Evolutionary conservation across 2,113 vertebrate genomes (phyloP).

Genomic region (Ceyx cyanopectus): DNA sequence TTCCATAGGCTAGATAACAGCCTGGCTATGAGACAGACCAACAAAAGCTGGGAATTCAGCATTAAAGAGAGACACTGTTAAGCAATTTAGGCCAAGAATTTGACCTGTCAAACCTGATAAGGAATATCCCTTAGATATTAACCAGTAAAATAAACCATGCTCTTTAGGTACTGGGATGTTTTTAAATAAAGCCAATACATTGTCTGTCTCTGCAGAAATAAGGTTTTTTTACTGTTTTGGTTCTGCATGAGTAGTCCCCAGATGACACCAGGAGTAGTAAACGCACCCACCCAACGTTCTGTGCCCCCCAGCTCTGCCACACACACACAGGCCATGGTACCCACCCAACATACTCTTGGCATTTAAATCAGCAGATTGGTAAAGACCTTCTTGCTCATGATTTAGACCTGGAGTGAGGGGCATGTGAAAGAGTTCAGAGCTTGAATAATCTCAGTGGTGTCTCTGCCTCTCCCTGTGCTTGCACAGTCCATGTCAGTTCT

Average conservation of each 20-base stretch:
- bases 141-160: not conserved
- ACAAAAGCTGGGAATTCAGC: conserved; percentile 15
- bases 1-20: not conserved
- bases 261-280: not conserved
- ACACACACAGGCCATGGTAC: not conserved
- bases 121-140: not conserved
- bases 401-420: not conserved
- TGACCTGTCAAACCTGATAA: conserved; percentile 38
- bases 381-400: not conserved
- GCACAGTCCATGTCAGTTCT: not conserved
- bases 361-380: not conserved
- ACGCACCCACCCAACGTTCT: not conserved
- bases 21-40: not conserved
- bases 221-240: not conserved
- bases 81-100: not conserved
- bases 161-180: not conserved
- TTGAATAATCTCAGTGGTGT: not conserved
- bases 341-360: not conserved
- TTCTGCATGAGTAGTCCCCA: not conserved
- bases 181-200: not conserved
- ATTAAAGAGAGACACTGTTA: not conserved
- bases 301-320: not conserved
- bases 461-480: not conserved
- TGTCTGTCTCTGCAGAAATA: not conserved
- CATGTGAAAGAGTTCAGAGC: not conserved